Evolutionary conservation across 2,888 invertebrate genomes (phyloP).

Genomic region (Pheosia gnoma): DNA sequence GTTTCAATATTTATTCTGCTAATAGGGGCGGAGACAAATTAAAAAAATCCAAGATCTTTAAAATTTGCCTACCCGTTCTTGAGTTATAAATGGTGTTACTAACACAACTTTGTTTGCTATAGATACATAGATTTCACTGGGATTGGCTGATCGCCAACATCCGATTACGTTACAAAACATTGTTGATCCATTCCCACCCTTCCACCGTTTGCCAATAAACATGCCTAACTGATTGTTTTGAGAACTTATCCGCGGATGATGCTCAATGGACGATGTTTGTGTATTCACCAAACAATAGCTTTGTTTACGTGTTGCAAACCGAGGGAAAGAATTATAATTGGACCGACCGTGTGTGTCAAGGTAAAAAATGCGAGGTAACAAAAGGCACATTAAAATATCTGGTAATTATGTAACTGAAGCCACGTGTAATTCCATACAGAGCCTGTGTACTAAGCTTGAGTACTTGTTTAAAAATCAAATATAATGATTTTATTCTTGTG

Average conservation of each 20-base stretch:
- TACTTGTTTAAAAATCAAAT: no score
- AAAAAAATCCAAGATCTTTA: no score
- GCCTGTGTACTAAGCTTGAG: no score
- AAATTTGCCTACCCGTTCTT: no score
- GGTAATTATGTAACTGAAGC: not conserved
- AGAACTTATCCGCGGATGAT: conserved; percentile 34
- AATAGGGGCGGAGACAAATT: no score
- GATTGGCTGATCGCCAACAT: no score
- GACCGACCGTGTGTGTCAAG: conserved; percentile 11
- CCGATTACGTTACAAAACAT: not conserved
- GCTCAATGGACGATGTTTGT: conserved; percentile 39
- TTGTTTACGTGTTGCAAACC: conserved; percentile 32
- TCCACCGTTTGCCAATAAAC: conserved; percentile 25
- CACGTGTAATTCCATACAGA: no score
- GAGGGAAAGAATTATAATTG: conserved; percentile 22
- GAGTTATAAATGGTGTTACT: no score
- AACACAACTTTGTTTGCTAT: no score
- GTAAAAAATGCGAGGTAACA: conserved; percentile 13
- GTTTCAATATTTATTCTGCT: no score
- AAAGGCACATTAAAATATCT: conserved; percentile 1
- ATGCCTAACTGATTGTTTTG: conserved; percentile 43
- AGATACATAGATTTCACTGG: no score
- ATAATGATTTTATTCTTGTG: no score
- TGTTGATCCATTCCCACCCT: conserved; percentile 13
- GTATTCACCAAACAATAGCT: conserved; percentile 37